Percentiles rank a stretch among this genome's conserved stretches.
Conservation (phyloP, 1,140 invertebrate genomes). For the Microvelia longipes region DNA sequence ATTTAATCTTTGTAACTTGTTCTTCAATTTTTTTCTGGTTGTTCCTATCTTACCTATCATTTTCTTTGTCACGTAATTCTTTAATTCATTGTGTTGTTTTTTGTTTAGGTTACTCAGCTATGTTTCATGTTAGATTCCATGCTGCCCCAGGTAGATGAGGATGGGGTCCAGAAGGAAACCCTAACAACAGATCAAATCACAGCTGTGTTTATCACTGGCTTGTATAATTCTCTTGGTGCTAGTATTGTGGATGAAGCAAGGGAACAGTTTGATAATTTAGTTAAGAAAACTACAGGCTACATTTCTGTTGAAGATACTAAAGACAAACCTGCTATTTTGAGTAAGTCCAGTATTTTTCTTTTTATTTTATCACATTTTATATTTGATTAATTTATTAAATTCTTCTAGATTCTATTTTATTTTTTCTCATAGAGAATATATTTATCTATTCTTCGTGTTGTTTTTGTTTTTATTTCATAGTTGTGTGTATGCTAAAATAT, state of each 20-base stretch:
- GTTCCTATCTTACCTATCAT: too few relatives aligned
- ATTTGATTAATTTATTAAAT: not conserved
- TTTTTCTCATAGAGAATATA: too few relatives aligned
- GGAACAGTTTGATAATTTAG: slow-evolving; percentile 47
- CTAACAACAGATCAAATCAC: slow-evolving; percentile 34
- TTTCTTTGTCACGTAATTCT: too few relatives aligned
- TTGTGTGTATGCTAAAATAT: too few relatives aligned
- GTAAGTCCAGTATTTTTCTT: too few relatives aligned
- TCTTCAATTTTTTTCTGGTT: too few relatives aligned
- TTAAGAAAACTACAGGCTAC: slow-evolving; percentile 44
- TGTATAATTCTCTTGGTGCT: slow-evolving; percentile 74
- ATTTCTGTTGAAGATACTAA: slow-evolving; percentile 43
- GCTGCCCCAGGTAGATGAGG: slow-evolving; percentile 2
- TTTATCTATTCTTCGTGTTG: too few relatives aligned
- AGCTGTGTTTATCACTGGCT: slow-evolving; percentile 53
- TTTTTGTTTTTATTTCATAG: too few relatives aligned
- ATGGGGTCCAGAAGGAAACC: not conserved
- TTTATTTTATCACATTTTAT: too few relatives aligned
- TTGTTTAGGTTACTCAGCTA: slow-evolving; percentile 54
- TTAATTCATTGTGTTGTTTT: too few relatives aligned
- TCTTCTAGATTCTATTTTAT: not conserved
- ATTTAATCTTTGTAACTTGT: too few relatives aligned
- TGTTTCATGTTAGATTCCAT: slow-evolving; percentile 50
- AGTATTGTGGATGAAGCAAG: slow-evolving; percentile 49
- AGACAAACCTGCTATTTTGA: slow-evolving; percentile 39